Base-by-base conservation (phyloP, 2,113 vertebrate genomes). In the Sakesphorus luctuosus region DNA sequence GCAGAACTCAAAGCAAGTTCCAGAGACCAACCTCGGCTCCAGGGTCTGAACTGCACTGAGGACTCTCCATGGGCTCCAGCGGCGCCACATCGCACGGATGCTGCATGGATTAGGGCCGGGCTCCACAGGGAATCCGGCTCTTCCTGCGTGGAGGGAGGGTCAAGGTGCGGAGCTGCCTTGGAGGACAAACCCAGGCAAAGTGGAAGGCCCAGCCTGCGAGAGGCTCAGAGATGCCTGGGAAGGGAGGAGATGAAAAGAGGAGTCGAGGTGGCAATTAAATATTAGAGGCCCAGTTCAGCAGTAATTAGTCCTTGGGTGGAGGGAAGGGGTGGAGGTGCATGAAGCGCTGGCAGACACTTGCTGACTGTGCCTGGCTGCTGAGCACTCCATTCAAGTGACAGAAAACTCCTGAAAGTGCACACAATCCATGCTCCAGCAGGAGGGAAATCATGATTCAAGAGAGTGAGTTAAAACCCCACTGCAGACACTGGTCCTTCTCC, bases 221-320 rank as follows among this genome's bases (percentile, higher is more conserved):
- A 87, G 44, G 68, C 78, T 87, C 67, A 40, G 78, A 73, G 84
- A 58, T 2, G 0, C 63, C 76, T 91, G 79, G 62, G 82, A 95
- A 91, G 83, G 93, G 88, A 96, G 94, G 93, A 90, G 79, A 81
- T 95, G 85, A 79, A 89, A 89, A 89, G n/a, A 49, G 36, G 35
- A 78, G 44, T 52, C 85, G 84, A 86, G 44, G 79, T 89, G 56
- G 49, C 85, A 93, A 96, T 96, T 96, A 96, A 90, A 71, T 93
- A 92, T 90, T 94, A 84, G 93, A 84, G 73, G 65, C 85, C 47
- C 43, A 36, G 88, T 94, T 87, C 47, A 85, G 83, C 79, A 95
- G 10, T 85, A 94, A 90, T 90, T 90, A 93, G 67, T 61, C 12
- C 55, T 77, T 81, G 68, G 73, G 85, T 72, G 72, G 69, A 93